These are phyloP conservation scores for Parthenolecanium corni DNA, from an alignment of 2,888 invertebrate genomes.

Conservation along the genomic window DNA sequence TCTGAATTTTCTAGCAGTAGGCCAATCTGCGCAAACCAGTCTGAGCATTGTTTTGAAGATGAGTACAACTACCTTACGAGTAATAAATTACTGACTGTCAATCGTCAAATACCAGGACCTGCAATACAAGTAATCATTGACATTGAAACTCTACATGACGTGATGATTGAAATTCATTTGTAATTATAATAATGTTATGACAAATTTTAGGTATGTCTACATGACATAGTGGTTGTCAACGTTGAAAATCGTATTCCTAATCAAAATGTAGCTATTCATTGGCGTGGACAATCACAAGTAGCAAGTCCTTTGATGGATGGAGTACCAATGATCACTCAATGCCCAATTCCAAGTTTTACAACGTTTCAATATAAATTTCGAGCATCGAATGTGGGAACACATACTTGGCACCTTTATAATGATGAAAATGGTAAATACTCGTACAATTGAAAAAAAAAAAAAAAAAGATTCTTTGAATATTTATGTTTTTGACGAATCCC, in stretches of 20 bases:
- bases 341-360: conserved; percentile 39
- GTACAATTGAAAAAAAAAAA: too few species aligned
- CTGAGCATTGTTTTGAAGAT: conserved; percentile 4
- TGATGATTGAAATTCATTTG: too few species aligned
- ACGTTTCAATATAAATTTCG: conserved; percentile 41
- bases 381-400: conserved; percentile 39
- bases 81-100: conserved; percentile 47
- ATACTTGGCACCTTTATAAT: conserved; percentile 40
- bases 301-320: conserved; percentile 42
- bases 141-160: conserved; percentile 35
- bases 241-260: conserved; percentile 41
- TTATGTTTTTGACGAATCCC: too few species aligned
- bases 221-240: conserved; percentile 44
- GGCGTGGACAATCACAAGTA: conserved; percentile 42
- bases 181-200: neutral
- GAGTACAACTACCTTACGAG: neutral
- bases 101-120: conserved; percentile 56
- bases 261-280: conserved; percentile 43
- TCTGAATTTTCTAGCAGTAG: neutral
- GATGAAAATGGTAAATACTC: conserved; percentile 2
- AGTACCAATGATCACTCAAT: conserved; percentile 41
- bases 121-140: conserved; percentile 45
- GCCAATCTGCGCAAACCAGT: conserved; percentile 1
- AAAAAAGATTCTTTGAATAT: too few species aligned
- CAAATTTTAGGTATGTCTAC: conserved; percentile 52